A percentile compares a stretch with the other conserved stretches of the same genome.
These are phyloP conservation scores for Monomorium pharaonis DNA, from an alignment of 1,140 invertebrate genomes.

Conservation along the genomic window DNA sequence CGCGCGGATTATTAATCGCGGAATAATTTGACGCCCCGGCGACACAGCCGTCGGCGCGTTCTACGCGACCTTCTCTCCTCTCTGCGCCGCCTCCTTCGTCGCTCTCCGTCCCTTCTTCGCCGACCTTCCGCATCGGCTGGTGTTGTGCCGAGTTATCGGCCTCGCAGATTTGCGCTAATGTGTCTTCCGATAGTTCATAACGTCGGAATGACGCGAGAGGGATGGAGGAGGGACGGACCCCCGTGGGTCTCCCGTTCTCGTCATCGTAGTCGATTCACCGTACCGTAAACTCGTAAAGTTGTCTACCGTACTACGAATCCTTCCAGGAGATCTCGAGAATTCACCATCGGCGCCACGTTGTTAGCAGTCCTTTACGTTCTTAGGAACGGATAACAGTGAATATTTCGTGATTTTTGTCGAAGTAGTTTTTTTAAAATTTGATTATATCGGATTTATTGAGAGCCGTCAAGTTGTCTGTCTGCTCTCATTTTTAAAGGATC, in stretches of 20 bases:
- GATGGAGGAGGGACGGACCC: background rate
- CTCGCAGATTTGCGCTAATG: constrained; percentile 83
- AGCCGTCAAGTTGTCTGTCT: background rate
- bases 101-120: constrained; percentile 50
- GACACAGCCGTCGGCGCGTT: constrained; percentile 63
- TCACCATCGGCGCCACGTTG: background rate
- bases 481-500: background rate
- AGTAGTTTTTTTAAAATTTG: background rate
- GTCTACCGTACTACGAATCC: constrained; percentile 22
- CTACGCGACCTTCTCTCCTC: constrained; percentile 6
- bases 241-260: background rate
- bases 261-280: constrained; percentile 68
- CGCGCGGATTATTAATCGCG: constrained; percentile 84
- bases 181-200: constrained; percentile 84
- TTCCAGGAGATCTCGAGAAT: background rate
- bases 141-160: constrained; percentile 81
- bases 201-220: constrained; percentile 67
- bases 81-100: constrained; percentile 51
- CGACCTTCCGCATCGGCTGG: constrained; percentile 49
- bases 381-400: background rate
- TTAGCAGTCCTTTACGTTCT: background rate
- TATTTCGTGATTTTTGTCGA: background rate
- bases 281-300: constrained; percentile 77
- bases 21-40: constrained; percentile 82
- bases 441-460: background rate